A percentile compares a stretch with the other conserved stretches of the same genome.
These are phyloP conservation scores for Sympetrum striolatum DNA, from an alignment of 2,888 invertebrate genomes.

Conservation along the genomic window DNA sequence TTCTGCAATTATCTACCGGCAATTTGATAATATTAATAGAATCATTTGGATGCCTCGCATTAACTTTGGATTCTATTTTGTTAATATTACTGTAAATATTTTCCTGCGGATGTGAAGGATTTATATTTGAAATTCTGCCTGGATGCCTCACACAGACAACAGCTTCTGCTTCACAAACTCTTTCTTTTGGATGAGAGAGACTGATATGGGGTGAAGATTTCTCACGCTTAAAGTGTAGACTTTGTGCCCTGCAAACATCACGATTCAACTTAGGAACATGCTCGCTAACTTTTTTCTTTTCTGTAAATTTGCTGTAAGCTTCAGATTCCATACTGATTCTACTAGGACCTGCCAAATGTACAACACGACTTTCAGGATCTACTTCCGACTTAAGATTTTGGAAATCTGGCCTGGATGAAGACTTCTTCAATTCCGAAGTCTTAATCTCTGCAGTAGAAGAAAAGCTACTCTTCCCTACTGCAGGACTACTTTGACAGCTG, in stretches of 20 bases:
- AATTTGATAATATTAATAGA: background rate
- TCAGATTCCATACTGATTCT: background rate
- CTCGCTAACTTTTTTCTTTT: background rate
- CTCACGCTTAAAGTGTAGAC: constrained; percentile 10
- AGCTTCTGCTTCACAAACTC: background rate
- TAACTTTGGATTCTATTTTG: background rate
- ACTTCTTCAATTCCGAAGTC: background rate
- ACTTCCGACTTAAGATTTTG: background rate
- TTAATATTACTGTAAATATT: background rate
- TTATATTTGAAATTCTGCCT: background rate
- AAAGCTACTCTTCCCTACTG: background rate
- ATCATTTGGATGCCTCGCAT: background rate
- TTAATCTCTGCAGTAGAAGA: background rate
- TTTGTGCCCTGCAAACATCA: constrained; percentile 7
- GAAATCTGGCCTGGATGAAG: background rate
- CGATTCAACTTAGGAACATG: background rate
- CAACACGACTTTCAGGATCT: background rate
- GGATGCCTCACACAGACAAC: background rate
- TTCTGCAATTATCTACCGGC: background rate
- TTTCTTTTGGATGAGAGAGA: background rate
- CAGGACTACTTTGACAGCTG: background rate
- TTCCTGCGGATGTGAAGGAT: background rate
- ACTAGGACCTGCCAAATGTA: background rate
- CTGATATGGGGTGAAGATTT: background rate
- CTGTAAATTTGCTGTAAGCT: background rate